phyloP scores from a whole-genome alignment of 2,888 invertebrate genomes.

The Antitype chi region DNA sequence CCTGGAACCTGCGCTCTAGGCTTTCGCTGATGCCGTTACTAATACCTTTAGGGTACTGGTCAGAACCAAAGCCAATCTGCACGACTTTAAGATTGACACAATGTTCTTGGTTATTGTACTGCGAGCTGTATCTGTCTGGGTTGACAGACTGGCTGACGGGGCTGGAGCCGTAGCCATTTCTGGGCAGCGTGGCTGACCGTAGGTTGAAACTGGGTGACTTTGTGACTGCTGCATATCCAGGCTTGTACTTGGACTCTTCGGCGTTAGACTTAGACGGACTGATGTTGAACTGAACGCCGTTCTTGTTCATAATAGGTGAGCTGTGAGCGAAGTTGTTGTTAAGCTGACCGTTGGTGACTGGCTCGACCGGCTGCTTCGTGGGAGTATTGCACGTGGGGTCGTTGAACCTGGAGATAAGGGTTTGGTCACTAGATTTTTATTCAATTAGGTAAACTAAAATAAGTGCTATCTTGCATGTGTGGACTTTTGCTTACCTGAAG shows the following conservation, averaged over 20 bases:
- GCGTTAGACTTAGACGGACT: conserved; percentile 86
- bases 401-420: conserved; percentile 88
- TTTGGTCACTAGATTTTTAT: background rate
- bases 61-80: conserved; percentile 91
- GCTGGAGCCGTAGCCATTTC: conserved; percentile 91
- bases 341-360: conserved; percentile 77
- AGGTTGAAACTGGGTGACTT: conserved; percentile 88
- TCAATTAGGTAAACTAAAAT: background rate
- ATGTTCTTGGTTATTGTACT: conserved; percentile 89
- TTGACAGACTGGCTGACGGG: conserved; percentile 85
- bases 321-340: conserved; percentile 87
- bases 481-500: conserved; percentile 85
- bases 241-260: conserved; percentile 86
- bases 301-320: conserved; percentile 90
- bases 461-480: background rate
- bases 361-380: conserved; percentile 77
- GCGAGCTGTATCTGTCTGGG: conserved; percentile 88
- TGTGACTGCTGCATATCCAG: conserved; percentile 80
- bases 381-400: conserved; percentile 91
- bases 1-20: conserved; percentile 87
- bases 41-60: conserved; percentile 91
- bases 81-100: conserved; percentile 91
- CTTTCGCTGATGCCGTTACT: conserved; percentile 86
- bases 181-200: conserved; percentile 93
- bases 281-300: conserved; percentile 89